phyloP scores from a whole-genome alignment of 1,140 invertebrate species.

The Trichogramma pretiosum region DNA sequence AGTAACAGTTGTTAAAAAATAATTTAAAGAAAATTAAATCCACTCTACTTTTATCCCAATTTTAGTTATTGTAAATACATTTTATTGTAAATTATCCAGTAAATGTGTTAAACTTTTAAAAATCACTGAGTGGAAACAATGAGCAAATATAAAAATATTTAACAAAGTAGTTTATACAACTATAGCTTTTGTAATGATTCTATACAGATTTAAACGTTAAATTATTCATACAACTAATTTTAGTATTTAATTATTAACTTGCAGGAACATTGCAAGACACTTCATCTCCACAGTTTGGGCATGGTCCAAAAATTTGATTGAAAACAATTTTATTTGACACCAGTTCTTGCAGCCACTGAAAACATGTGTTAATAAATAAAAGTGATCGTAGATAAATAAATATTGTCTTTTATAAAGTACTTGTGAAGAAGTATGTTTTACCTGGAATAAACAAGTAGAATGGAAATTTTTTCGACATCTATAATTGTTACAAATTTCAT shows the following conservation, averaged over 20 bases:
- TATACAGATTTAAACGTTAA: neutral
- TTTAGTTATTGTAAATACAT: no score
- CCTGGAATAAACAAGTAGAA: slow-evolving; percentile 33
- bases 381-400: neutral
- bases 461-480: slow-evolving; percentile 38
- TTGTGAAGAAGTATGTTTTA: slow-evolving; percentile 1
- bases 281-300: slow-evolving; percentile 36
- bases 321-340: slow-evolving; percentile 36
- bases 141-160: no score
- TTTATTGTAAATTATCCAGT: no score
- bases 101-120: no score
- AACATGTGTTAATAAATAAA: slow-evolving; percentile 14
- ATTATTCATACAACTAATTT: no score
- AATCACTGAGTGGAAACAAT: no score
- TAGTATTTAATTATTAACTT: no score
- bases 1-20: no score
- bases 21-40: no score
- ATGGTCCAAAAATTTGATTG: slow-evolving; percentile 34
- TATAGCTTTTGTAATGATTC: no score
- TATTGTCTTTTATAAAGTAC: neutral
- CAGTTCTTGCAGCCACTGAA: slow-evolving; percentile 38
- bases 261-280: slow-evolving; percentile 30
- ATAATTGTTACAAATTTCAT: slow-evolving; percentile 37
- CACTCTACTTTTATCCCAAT: no score
- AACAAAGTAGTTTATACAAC: no score